Conservation (phyloP, 1,140 invertebrate genomes). For the Aphidius gifuensis region DNA sequence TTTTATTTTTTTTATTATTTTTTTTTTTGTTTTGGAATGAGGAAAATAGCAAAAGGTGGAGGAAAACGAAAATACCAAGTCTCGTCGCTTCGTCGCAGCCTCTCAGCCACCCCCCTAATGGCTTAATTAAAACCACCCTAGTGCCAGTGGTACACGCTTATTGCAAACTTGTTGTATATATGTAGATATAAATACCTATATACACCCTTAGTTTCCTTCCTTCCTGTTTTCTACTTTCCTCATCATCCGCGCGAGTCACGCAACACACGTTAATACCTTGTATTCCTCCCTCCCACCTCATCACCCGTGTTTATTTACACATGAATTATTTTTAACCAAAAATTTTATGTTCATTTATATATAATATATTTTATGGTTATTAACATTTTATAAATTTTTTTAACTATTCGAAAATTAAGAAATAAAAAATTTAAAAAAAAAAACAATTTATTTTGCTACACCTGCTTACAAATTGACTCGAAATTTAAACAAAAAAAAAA, state of each 20-base stretch:
- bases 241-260: constrained; percentile 24
- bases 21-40: neutral
- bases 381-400: no score
- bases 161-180: constrained; percentile 7
- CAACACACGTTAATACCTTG: constrained; percentile 21
- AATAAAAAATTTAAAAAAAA: no score
- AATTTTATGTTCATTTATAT: constrained; percentile 1
- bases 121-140: constrained; percentile 56
- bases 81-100: constrained; percentile 43
- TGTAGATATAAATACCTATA: constrained; percentile 9
- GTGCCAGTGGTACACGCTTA: constrained; percentile 34
- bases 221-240: constrained; percentile 27
- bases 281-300: neutral
- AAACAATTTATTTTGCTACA: no score
- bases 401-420: no score
- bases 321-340: constrained; percentile 2
- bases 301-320: constrained; percentile 20
- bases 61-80: constrained; percentile 33
- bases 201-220: constrained; percentile 6
- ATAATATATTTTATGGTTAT: no score
- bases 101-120: constrained; percentile 51
- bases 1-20: neutral
- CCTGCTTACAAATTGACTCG: no score
- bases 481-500: constrained; percentile 20
- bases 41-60: constrained; percentile 1